phyloP scores from a whole-genome alignment of 2,888 invertebrate species.

The Philereme vetulata region DNA sequence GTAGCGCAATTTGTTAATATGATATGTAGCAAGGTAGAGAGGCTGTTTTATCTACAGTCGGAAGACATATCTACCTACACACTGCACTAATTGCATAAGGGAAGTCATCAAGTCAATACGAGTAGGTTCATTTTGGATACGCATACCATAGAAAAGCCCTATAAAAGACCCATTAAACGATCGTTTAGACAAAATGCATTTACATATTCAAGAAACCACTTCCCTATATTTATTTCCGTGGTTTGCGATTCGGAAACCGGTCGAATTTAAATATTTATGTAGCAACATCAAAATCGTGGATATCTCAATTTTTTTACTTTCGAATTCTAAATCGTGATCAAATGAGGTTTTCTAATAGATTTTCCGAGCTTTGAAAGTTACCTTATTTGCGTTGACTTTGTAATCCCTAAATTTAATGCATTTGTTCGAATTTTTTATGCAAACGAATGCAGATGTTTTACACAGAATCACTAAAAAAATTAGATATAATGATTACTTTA shows the following conservation, averaged over 20 bases:
- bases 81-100: constrained; percentile 11
- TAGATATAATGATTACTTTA: constrained; percentile 3
- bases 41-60: background rate
- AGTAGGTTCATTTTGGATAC: constrained; percentile 2
- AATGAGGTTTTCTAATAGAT: constrained; percentile 17
- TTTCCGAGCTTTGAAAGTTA: constrained; percentile 23
- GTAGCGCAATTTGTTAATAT: too few species aligned
- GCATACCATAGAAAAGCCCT: constrained; percentile 13
- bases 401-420: constrained; percentile 9
- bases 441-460: constrained; percentile 26
- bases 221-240: constrained; percentile 37
- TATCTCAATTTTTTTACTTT: constrained; percentile 37
- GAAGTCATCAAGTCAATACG: constrained; percentile 10
- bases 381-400: background rate
- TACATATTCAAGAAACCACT: constrained; percentile 39
- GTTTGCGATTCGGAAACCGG: constrained; percentile 36
- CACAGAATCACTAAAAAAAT: constrained; percentile 32
- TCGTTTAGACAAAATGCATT: constrained; percentile 31
- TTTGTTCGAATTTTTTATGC: constrained; percentile 5
- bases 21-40: too few species aligned
- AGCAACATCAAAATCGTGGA: constrained; percentile 35
- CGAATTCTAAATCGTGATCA: constrained; percentile 33
- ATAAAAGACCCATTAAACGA: constrained; percentile 7
- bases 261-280: constrained; percentile 41
- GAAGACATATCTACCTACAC: constrained; percentile 9